These are phyloP conservation scores for Antigone vipio DNA, from an alignment of 2,113 vertebrate species.

Conservation along the genomic window DNA sequence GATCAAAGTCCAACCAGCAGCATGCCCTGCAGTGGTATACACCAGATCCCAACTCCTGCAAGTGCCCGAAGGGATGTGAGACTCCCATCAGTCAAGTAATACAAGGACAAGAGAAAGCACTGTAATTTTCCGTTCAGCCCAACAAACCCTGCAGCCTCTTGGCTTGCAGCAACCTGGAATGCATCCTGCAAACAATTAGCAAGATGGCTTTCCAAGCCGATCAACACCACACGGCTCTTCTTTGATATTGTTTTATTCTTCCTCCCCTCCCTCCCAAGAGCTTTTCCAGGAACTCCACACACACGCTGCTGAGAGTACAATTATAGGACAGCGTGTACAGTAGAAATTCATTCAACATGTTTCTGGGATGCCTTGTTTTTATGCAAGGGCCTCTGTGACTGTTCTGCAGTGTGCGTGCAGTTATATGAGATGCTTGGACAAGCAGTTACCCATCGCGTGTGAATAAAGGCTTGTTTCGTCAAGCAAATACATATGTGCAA, in stretches of 20 bases:
- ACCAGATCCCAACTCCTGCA: not conserved
- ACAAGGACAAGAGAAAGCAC: constrained; percentile 6
- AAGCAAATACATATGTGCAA: not conserved
- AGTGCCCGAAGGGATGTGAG: not conserved
- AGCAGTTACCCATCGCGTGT: not conserved
- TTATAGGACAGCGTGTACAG: not conserved
- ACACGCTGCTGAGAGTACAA: not conserved
- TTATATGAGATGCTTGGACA: not conserved
- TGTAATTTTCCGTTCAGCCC: constrained; percentile 28
- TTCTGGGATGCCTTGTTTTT: not conserved
- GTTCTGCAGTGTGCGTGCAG: not conserved
- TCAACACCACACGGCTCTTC: not conserved
- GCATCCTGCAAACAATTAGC: constrained; percentile 48
- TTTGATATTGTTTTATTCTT: constrained; percentile 44
- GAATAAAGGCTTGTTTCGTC: constrained; percentile 10
- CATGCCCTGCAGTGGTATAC: not conserved
- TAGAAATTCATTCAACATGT: constrained; percentile 11
- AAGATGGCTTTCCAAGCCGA: constrained; percentile 9
- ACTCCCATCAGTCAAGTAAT: constrained; percentile 26
- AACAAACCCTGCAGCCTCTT: constrained; percentile 38
- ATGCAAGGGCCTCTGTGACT: not conserved
- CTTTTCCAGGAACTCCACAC: not conserved
- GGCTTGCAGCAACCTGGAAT: constrained; percentile 36
- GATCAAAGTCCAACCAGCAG: constrained; percentile 59
- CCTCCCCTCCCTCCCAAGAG: not conserved